These are phyloP conservation scores for Petrolisthes manimaculis DNA, from an alignment of 2,888 invertebrate genomes.

Conservation along the genomic window DNA sequence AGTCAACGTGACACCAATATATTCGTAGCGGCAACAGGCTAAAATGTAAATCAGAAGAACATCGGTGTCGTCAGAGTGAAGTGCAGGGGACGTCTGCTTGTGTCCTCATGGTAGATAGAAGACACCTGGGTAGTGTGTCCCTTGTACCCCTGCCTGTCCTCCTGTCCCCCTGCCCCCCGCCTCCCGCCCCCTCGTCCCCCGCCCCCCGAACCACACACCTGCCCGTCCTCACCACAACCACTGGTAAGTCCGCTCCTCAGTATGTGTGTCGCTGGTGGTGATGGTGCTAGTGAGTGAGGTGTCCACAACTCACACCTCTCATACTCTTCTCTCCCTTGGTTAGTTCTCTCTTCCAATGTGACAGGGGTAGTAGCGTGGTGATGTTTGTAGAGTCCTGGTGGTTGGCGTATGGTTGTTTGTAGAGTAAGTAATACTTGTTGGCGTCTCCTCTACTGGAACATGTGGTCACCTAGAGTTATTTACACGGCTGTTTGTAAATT, in stretches of 20 bases:
- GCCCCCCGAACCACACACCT: background rate
- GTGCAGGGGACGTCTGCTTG: background rate
- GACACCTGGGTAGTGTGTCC: background rate
- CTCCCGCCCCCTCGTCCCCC: background rate
- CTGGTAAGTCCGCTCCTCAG: background rate
- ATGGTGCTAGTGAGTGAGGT: background rate
- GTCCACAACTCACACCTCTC: background rate
- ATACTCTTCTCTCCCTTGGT: too few species aligned
- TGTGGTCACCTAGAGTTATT: too few species aligned
- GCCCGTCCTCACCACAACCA: background rate
- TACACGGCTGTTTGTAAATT: too few species aligned
- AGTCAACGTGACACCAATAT: background rate
- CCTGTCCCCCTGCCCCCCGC: background rate
- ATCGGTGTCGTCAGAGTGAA: background rate
- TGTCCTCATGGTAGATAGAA: background rate
- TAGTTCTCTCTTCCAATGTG: too few species aligned
- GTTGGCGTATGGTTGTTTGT: too few species aligned
- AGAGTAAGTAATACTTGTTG: too few species aligned
- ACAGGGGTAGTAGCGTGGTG: too few species aligned
- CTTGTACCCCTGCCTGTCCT: background rate
- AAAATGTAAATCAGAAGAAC: slow-evolving; percentile 1
- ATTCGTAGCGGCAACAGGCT: background rate
- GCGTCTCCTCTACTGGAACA: too few species aligned
- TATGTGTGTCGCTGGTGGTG: background rate
- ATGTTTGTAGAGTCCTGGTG: too few species aligned